Evolutionary conservation across 2,797 vertebrate species (phyloP).

Genomic region (Myotis findleyi): DNA sequence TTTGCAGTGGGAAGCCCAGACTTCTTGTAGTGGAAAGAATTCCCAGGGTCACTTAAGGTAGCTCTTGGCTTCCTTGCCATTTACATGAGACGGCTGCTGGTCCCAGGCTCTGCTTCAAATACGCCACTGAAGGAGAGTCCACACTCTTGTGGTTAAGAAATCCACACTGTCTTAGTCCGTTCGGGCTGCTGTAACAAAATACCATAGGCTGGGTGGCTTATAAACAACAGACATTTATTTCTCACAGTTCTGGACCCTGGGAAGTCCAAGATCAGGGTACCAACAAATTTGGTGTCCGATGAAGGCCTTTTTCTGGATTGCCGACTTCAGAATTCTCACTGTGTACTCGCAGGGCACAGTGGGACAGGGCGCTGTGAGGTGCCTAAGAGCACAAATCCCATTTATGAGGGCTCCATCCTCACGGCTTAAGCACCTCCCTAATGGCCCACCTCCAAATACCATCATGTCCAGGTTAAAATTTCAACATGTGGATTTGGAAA

Average conservation of each 20-base stretch:
- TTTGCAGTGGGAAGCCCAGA: neutral
- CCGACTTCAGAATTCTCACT: neutral
- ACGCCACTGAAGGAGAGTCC: neutral
- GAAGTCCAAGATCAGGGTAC: neutral
- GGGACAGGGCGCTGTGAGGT: neutral
- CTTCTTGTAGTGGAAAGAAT: neutral
- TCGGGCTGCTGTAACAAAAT: neutral
- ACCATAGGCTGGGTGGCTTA: neutral
- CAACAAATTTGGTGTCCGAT: neutral
- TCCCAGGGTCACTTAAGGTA: neutral
- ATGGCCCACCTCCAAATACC: neutral
- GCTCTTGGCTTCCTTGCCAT: neutral
- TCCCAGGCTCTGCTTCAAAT: neutral
- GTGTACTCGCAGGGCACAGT: neutral
- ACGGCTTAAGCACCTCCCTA: neutral
- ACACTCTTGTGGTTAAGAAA: neutral
- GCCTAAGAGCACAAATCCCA: neutral
- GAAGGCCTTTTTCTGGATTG: neutral
- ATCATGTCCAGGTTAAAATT: neutral
- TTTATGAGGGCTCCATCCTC: neutral
- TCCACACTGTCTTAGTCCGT: neutral
- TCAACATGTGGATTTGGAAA: neutral
- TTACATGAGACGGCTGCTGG: neutral
- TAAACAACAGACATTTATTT: neutral
- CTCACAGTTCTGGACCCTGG: neutral